A percentile compares a stretch with the other conserved stretches of the same genome.
phyloP scores from a whole-genome alignment of 2,888 invertebrate genomes.

The Penaeus monodon region DNA sequence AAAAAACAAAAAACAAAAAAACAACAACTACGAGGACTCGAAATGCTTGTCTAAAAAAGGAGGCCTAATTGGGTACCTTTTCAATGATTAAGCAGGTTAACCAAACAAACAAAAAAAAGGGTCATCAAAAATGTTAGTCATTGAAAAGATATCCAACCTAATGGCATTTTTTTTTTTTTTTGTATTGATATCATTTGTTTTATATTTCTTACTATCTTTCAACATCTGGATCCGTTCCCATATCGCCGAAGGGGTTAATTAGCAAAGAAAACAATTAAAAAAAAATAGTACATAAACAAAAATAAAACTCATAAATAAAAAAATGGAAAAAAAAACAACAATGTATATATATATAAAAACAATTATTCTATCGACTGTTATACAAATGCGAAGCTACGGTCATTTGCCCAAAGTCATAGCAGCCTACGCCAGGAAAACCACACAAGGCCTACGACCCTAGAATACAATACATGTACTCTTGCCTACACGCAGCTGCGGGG shows the following conservation, averaged over 20 bases:
- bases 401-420: constrained; percentile 7
- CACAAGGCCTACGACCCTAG: constrained; percentile 12
- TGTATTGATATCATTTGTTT: not conserved
- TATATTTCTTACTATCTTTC: not conserved
- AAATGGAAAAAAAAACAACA: not conserved
- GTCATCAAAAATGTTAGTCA: constrained; percentile 2
- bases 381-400: constrained; percentile 20
- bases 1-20: no score
- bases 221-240: constrained; percentile 40
- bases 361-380: constrained; percentile 28
- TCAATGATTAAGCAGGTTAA: constrained; percentile 35
- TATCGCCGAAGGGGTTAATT: constrained; percentile 54
- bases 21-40: no score
- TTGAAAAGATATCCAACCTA: constrained; percentile 41
- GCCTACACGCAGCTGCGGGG: constrained; percentile 14
- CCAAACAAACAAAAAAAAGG: not conserved
- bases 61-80: constrained; percentile 33
- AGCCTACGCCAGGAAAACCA: constrained; percentile 23
- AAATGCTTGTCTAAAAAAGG: no score
- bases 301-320: not conserved
- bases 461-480: constrained; percentile 18
- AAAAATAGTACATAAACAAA: not conserved
- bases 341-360: not conserved
- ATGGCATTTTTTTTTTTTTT: constrained; percentile 18
- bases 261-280: not conserved